Evolutionary conservation across 2,888 invertebrate genomes (phyloP), one percentile per base, ranked within the genome.

Genomic region (Thalpophila matura): DNA sequence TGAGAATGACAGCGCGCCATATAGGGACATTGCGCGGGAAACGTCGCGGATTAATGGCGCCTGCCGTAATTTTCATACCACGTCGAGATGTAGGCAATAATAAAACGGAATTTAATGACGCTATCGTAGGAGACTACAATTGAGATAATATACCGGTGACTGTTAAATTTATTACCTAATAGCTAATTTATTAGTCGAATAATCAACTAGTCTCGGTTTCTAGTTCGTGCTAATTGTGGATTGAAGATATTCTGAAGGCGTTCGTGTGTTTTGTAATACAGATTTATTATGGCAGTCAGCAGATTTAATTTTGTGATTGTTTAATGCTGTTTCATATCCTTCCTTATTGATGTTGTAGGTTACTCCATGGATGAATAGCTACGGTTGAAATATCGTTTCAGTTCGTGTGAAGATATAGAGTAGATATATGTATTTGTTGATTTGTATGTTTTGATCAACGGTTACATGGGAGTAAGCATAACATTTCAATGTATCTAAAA

Each of bases 21-120:
- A 33, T 14, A 14, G 33, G 6, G n/a, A 37, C 7, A 26, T 31
- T 31, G 26, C 9, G 35, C n/a, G 22, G 31, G 22, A 27, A 60
- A 45, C 16, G 33, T 43, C 35, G 37, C 27, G 42, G 20, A 42
- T 62, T 37, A 49, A 69, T 60, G 33, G 40, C 26, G 33, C n/a
- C 46, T 35, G 27, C 46, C 27, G 26, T 20, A 29, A 64, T 61
- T 61, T 69, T 37, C 49, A 49, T 43, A 35, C 29, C 29, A 47
- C 12, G 24, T 42, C 16, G 7, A 45, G 38, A 69, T 42, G 46
- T 33, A 20, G 31, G 20, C 31, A 24, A 24, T 69, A 74, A 69
- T 70, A 74, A 68, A 69, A 49, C 16, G 5, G 3, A 50, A 50
- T 74, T 74, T 69, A 50, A 74, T 24, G 49, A 69, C 45, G 70